Base-by-base conservation (phyloP, 2,888 invertebrate species). In the Eupithecia exiguata region DNA sequence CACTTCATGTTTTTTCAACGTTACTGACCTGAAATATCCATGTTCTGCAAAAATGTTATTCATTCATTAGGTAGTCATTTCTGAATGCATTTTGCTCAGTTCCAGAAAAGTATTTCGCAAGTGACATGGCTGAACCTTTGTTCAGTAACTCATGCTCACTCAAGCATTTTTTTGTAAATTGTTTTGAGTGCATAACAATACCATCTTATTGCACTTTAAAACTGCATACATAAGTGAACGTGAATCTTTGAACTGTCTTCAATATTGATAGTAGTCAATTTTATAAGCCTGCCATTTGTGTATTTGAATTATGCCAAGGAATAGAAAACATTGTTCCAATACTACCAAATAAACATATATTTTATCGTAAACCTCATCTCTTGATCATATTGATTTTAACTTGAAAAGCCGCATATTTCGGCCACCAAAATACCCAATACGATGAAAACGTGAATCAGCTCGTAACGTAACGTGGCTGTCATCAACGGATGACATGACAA, bases 1-100 rank as follows among this genome's bases (percentile, higher is more conserved):
- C 53, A 21, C 53, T 53, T 10, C 14, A 58, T 58, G 21, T 58
- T 25, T 58, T 58, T 53, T 58, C 25, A 58, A 58, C 58, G 58
- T 58, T 58, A 58, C 12, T 58, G 58, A n/a, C 38, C 65, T 65
- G 18, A 65, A 65, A 65, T 62, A 35, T 62, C 16, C 35, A 62
- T 62, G 7, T 35, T 62, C 62, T 65, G 12, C 9, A 14, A 35
- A 63, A 36, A 36, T n/a, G 10, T 10, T n/a, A 30, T 65, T 38
- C 21, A 40, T 40, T 21, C n/a, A 21, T 65, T n/a, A 7, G 83
- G 82, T 76, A 86, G 63, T 86, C 84, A 87, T 85, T 85, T 87
- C 88, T 85, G 87, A 88, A 87, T 89, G 85, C 83, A 83, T 81
- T 77, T 77, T 81, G 75, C 77, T 77, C 74, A 74, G 69, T 78